Evolutionary conservation across 2,888 invertebrate genomes (phyloP), one percentile per base, ranked within the genome.

Genomic region (Toxonevra muliebris): DNA sequence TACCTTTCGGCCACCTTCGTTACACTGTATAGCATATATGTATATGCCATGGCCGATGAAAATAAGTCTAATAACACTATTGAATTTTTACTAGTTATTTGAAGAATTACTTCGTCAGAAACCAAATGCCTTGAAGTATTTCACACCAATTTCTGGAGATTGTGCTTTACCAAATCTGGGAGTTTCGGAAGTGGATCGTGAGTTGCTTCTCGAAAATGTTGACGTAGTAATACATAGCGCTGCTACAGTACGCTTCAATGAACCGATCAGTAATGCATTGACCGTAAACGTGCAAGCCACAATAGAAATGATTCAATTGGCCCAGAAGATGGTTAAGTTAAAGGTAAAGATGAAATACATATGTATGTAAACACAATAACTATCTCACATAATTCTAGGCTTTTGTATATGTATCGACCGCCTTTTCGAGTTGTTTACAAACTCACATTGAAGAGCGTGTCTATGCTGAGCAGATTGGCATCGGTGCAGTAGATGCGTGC

Each of bases 151-250:
- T 30, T 70, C 69, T 42, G 87, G 87, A 8, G 87, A 87, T 68
- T 85, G 86, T 68, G 71, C 75, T 48, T 66, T 80, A 17, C 76
- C 80, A 1, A 81, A 79, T 48, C 73, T 87, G 61, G 87, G 86
- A 12, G 79, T 87, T n/a, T 81, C 81, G 42, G 13, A 8, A 1
- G 70, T 75, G 41, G 86, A 87, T 71, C 78, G 81, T 1, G 71
- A 74, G 57, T 65, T 79, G 48, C 71, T 86, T 17, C 69, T 73
- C 43, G 76, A 82, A 20, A 77, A 81, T 61, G 80, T 83, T 61
- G 87, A 90, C 76, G 85, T 91, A 68, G 87, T 91, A 11, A 92
- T 98, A 84, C 96, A 98, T 80, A 93, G 93, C 11, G 97, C 97
- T 0, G 98, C 97, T 1, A 97, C 97, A 0, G 94, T 97, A 7